phyloP scores from a whole-genome alignment of 2,113 vertebrate species.

The Rhinogobius similis region DNA sequence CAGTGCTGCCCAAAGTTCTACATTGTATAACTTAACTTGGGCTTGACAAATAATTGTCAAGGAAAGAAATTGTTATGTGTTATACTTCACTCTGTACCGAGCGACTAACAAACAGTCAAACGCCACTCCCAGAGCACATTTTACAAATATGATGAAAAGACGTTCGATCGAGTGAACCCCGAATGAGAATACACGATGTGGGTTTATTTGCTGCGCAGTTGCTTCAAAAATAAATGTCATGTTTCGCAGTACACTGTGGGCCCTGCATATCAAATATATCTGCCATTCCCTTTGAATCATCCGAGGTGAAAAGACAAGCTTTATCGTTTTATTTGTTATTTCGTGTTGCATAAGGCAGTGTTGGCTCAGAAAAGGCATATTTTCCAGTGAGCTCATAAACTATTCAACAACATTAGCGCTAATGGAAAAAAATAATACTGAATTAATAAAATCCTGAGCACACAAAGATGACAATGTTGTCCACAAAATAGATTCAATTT shows the following conservation, averaged over 20 bases:
- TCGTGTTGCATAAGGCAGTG: slow-evolving; percentile 14
- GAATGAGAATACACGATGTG: slow-evolving; percentile 26
- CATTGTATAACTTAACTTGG: not conserved
- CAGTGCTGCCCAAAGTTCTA: not conserved
- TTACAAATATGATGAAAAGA: slow-evolving; percentile 10
- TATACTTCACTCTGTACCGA: not conserved
- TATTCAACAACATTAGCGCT: slow-evolving; percentile 26
- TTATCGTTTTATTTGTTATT: slow-evolving; percentile 19
- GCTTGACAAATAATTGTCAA: not conserved
- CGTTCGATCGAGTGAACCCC: slow-evolving; percentile 8
- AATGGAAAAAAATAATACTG: slow-evolving; percentile 13
- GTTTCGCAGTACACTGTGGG: not conserved
- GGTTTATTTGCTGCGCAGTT: slow-evolving; percentile 11
- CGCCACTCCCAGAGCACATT: slow-evolving; percentile 8
- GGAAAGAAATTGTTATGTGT: not conserved
- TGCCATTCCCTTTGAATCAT: slow-evolving; percentile 4
- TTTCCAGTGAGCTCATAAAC: slow-evolving; percentile 29
- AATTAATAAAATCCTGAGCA: slow-evolving; percentile 2
- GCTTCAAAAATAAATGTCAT: slow-evolving; percentile 11
- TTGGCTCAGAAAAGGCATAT: slow-evolving; percentile 12
- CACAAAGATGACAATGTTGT: slow-evolving; percentile 12
- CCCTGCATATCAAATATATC: slow-evolving; percentile 8
- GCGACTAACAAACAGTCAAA: slow-evolving; percentile 2
- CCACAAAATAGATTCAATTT: slow-evolving; percentile 7
- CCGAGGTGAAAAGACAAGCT: slow-evolving; percentile 16